These are phyloP conservation scores for Pachyseris speciosa DNA, from an alignment of 64 coral and sea anemone genomes.

Conservation along the genomic window DNA sequence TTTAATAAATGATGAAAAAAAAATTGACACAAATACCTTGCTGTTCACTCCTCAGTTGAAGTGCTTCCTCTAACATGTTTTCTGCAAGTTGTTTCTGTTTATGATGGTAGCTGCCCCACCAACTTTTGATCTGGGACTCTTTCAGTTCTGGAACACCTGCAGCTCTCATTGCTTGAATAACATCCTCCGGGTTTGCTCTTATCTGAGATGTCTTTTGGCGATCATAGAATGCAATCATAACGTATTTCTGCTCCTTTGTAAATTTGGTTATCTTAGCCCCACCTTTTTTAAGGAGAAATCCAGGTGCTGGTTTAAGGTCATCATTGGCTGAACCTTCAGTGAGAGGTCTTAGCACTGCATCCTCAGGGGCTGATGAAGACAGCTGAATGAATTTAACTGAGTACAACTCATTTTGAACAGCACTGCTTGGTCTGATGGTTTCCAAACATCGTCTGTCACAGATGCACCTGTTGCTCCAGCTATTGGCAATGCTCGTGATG, in stretches of 20 bases:
- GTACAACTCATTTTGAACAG: neutral
- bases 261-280: neutral
- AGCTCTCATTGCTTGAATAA: neutral
- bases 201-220: neutral
- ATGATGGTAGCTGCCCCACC: neutral
- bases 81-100: neutral
- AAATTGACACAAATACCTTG: no score
- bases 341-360: neutral
- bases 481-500: neutral
- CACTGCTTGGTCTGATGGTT: no score
- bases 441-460: neutral
- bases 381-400: neutral
- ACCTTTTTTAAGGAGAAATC: neutral
- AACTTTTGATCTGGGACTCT: conserved; percentile 36
- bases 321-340: neutral
- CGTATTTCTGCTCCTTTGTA: neutral
- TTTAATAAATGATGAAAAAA: no score
- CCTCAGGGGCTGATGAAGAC: no score
- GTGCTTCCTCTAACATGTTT: no score
- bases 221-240: neutral
- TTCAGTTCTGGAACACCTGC: neutral
- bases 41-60: neutral
- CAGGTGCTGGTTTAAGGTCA: no score
- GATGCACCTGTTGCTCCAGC: neutral
- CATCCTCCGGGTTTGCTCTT: neutral